Base-by-base conservation (phyloP, 2,797 vertebrate genomes). In the Sphaeramia orbicularis region DNA sequence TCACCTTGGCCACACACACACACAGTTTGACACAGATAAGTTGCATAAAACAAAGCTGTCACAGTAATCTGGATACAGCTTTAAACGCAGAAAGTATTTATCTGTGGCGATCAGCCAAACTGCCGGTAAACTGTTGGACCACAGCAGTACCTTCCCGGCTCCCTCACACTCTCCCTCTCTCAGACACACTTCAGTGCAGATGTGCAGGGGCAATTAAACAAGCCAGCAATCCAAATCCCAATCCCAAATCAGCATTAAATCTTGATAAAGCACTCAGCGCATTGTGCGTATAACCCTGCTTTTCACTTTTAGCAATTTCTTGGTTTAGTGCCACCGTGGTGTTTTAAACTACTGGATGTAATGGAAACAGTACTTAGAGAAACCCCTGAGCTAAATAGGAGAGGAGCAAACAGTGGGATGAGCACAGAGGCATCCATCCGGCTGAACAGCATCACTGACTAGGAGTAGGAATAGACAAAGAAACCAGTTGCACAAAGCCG, bases 401-500 rank as follows among this genome's bases (percentile, higher is more conserved):
- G 61, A 68, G 74, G 7, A 32, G 68, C 55, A 58, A 16, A 41
- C 56, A 32, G 60, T 0, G 63, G 52, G 36, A 27, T 14, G 13
- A 53, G 47, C 63, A 51, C 15, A 4, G 2, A 68, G 44, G 71
- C 65, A 62, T 45, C 71, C 65, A 62, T 45, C 71, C 14, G 36
- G 63, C 51, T 48, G 21, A 2, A 60, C 57, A 65, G 59, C 65
- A 13, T 38, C 66, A 48, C 54, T 24, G 45, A 44, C 57, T 40
- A 2, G 24, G 40, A 54, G 48, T 6, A 32, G 42, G 53, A 45
- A 50, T 69, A 68, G 59, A 88, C 84, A 88, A 86, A 88, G 81
- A 80, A 68, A 92, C 83, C 86, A 91, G 88, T 92, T 92, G 90
- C 88, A 71, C 79, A 59, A 47, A 72, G 64, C 58, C 12, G 2